Evolutionary conservation across 2,888 invertebrate species (phyloP).

Genomic region (Aelia acuminata): DNA sequence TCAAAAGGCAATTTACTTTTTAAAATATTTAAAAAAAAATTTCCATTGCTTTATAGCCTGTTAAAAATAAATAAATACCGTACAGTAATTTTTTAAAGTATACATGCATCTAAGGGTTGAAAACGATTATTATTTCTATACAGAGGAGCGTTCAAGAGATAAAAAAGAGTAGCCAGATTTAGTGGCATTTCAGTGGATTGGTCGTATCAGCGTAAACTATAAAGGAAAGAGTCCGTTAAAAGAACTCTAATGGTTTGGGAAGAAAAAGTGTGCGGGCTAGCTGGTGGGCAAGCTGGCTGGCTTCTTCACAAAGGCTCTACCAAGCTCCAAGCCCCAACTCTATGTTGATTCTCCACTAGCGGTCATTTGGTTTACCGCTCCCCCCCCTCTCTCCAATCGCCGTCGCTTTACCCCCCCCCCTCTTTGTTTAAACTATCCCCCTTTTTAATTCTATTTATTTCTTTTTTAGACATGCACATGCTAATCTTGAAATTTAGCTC

Average conservation of each 20-base stretch:
- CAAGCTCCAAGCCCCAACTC: neutral
- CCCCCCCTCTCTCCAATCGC: neutral
- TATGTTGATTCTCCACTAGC: neutral
- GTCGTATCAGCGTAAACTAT: constrained; percentile 47
- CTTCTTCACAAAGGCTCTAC: constrained; percentile 40
- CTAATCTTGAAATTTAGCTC: neutral
- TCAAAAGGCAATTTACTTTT: too few species aligned
- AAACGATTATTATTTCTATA: too few species aligned
- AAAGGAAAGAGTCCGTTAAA: neutral
- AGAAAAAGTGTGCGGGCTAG: neutral
- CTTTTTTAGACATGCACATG: neutral
- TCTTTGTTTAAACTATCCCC: neutral
- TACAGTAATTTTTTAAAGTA: too few species aligned
- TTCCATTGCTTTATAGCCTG: too few species aligned
- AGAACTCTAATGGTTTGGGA: constrained; percentile 34
- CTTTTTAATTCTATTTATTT: neutral
- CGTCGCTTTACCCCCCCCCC: neutral
- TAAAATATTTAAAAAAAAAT: too few species aligned
- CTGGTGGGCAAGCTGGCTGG: neutral
- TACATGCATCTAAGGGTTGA: too few species aligned
- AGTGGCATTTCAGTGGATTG: constrained; percentile 21
- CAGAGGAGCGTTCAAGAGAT: too few species aligned
- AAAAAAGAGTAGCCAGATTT: neutral
- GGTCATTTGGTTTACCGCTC: neutral
- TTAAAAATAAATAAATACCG: too few species aligned